Percentiles rank a stretch among this genome's conserved stretches.
Conservation (phyloP, 2,113 vertebrate genomes). For the Toxostoma redivivum region DNA sequence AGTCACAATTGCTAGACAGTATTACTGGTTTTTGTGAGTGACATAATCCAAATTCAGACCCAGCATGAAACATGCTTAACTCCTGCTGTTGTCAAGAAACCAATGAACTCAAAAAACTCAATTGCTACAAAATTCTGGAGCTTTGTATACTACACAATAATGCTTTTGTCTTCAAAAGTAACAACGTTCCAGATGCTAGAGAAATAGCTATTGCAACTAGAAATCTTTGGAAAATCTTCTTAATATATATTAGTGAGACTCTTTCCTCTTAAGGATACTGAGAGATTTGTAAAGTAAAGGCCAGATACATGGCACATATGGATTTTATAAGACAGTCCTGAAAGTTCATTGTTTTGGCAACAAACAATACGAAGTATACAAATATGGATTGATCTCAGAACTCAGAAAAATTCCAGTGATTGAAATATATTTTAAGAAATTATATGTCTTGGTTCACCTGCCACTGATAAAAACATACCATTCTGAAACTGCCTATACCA, state of each 20-base stretch:
- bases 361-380: not conserved
- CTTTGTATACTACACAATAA: not conserved
- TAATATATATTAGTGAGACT: not conserved
- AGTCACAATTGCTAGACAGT: not conserved
- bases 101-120: not conserved
- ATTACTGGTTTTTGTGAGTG: not conserved
- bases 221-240: not conserved
- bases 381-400: not conserved
- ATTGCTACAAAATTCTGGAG: not conserved
- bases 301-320: fast-evolving
- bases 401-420: not conserved
- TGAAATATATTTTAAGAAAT: not conserved
- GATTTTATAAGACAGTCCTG: not conserved
- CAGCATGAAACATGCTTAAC: not conserved
- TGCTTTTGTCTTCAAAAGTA: not conserved
- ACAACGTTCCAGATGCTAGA: not conserved
- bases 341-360: not conserved
- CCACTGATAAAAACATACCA: not conserved
- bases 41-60: not conserved
- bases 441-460: fast-evolving
- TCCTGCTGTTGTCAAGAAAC: not conserved
- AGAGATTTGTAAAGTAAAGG: not conserved
- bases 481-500: not conserved
- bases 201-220: not conserved
- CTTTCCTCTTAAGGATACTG: not conserved